A percentile compares a stretch with the other conserved stretches of the same genome.
These are phyloP conservation scores for Natrix natrix DNA, from an alignment of 2,797 vertebrate genomes.

Conservation along the genomic window DNA sequence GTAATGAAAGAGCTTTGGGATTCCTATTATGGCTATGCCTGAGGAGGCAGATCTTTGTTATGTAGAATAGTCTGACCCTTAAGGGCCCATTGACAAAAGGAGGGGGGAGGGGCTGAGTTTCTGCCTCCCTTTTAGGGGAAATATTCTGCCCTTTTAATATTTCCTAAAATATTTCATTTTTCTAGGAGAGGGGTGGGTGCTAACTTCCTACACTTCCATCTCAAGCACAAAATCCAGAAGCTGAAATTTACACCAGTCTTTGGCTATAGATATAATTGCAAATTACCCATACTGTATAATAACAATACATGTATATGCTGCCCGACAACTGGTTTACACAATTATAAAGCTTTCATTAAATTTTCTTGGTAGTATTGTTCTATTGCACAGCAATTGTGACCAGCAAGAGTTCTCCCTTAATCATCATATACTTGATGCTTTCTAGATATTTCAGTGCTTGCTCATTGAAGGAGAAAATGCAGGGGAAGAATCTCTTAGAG, in stretches of 20 bases:
- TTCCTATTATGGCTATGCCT: too few relatives aligned
- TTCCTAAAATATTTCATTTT: too few relatives aligned
- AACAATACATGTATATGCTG: background rate
- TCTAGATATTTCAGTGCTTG: slow-evolving; percentile 92
- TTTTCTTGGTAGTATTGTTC: background rate
- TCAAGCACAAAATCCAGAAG: background rate
- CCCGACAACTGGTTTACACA: background rate
- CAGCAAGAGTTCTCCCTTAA: background rate
- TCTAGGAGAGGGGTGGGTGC: too few relatives aligned
- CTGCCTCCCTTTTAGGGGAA: too few relatives aligned
- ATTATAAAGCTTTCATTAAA: background rate
- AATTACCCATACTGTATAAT: background rate
- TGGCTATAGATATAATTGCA: background rate
- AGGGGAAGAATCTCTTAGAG: slow-evolving; percentile 82
- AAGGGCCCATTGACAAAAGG: too few relatives aligned
- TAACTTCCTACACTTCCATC: background rate
- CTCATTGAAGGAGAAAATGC: slow-evolving; percentile 90
- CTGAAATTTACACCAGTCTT: background rate
- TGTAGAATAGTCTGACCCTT: too few relatives aligned
- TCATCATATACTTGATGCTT: background rate
- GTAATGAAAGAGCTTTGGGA: too few relatives aligned
- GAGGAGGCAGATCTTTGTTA: too few relatives aligned
- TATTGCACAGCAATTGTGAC: background rate
- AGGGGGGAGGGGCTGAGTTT: too few relatives aligned
- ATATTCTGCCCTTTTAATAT: too few relatives aligned